Base-by-base conservation (phyloP, 2,113 vertebrate species). In the Phalacrocorax aristotelis region DNA sequence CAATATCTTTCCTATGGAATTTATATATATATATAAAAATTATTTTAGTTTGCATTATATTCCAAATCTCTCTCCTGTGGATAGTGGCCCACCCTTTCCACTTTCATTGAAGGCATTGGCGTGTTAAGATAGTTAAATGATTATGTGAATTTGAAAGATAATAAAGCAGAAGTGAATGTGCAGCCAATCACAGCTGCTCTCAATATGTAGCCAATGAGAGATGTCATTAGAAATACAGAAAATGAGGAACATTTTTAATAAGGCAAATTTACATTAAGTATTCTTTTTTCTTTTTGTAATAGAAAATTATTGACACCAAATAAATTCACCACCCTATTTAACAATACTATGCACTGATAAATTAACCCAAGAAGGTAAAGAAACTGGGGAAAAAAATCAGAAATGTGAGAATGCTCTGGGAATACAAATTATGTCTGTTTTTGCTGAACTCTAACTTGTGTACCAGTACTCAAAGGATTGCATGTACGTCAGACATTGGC, bases 121-220 rank as follows among this genome's bases (percentile, higher is more conserved):
- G 95, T 92, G 36, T 93, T 97, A 97, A 92, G 76, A 94, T 95
- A 94, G 89, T 93, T 96, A 40, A 65, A 64, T 76, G 20, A 86
- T 96, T 96, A 93, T 11, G 12, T 70, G 74, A 95, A 95, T 95
- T 87, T 93, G 14, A 79, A 86, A 94, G 32, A 89, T 84, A 96
- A 93, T 75, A 88, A 96, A 71, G 12, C 55, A 90, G 55, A 94
- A 65, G 21, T 69, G 22, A 87, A 93, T 58, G 32, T 58, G 77
- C 14, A 97, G 57, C 18, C 86, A 96, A 88, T 94, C 83, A 96
- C n/a, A 16, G 11, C n/a, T 92, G 68, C 46, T 80, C 12, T 55
- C 32, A 61, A 8, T 34, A 14, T n/a, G 15, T 58, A 76, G 40
- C 27, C 92, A 97, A 94, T 94, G 78, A 97, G 26, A 19, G 8